phyloP scores from a whole-genome alignment of 2,797 vertebrate species.

The Antennarius maculatus region DNA sequence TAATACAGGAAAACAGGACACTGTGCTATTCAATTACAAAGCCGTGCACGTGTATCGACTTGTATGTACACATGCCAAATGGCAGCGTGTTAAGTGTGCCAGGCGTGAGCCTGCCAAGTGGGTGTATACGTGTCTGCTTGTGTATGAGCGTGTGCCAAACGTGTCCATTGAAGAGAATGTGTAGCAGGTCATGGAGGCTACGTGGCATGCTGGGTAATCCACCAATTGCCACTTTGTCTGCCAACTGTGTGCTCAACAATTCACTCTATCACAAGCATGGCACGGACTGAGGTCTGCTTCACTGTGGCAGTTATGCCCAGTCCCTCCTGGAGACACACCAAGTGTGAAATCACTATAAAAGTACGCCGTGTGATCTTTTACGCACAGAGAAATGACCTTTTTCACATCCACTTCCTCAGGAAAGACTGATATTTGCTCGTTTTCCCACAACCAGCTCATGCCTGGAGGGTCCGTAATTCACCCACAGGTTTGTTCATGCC shows the following conservation, averaged over 20 bases:
- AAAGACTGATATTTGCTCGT: slow-evolving; percentile 1
- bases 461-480: not conserved
- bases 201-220: slow-evolving; percentile 70
- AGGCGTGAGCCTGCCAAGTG: slow-evolving; percentile 68
- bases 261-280: slow-evolving; percentile 34
- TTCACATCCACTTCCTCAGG: slow-evolving; percentile 3
- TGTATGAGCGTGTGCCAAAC: slow-evolving; percentile 57
- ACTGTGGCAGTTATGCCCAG: slow-evolving; percentile 40
- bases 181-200: slow-evolving; percentile 58
- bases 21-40: slow-evolving; percentile 81
- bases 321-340: slow-evolving; percentile 30
- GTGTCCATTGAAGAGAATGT: slow-evolving; percentile 58
- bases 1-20: slow-evolving; percentile 86
- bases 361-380: not conserved
- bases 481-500: not conserved
- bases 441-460: not conserved
- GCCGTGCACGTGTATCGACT: slow-evolving; percentile 73
- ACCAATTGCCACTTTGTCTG: slow-evolving; percentile 56
- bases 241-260: slow-evolving; percentile 56
- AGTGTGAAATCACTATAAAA: slow-evolving; percentile 22
- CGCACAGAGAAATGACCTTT: slow-evolving; percentile 6
- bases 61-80: slow-evolving; percentile 70
- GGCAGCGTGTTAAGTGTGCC: slow-evolving; percentile 70
- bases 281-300: slow-evolving; percentile 32
- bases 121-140: slow-evolving; percentile 57